Evolutionary conservation across 2,113 vertebrate species (phyloP), one percentile per base, ranked within the genome.

Genomic region (Lepisosteus oculatus): DNA sequence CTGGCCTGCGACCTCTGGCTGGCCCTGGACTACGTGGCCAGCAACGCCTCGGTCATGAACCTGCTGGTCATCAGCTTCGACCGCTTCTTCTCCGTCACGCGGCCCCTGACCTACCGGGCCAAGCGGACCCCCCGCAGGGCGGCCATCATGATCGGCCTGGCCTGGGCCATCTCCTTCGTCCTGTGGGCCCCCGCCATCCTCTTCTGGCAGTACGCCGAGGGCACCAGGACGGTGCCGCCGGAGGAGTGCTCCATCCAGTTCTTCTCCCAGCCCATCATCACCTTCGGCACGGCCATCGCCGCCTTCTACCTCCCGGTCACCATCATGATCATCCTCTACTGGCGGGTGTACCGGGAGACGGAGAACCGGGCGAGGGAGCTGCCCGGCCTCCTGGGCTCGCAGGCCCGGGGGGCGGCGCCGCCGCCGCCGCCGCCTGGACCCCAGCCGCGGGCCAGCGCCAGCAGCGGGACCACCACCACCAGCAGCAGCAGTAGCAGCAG

Each of bases 41-140:
- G 92, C 84, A 93, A 93, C 0, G 92, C 92, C 7, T 94, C 92
- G 0, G 90, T 94, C 74, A 94, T 94, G 92, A 93, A 93, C 77
- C 89, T 94, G 41, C 80, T 94, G 68, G 84, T 93, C 55, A 94
- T 94, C 80, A 93, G 92, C 73, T 93, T 94, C 3, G 92, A 94
- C 85, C 89, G 92, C 43, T 94, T 92, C 78, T 92, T 93, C 84
- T 92, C 92, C 0, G 83, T 94, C 65, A 93, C 91, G 0, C 84
- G 90, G 17, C 92, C 92, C 0, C 78, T 94, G 71, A 94, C 89
- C 17, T 93, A 94, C 70, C 82, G 89, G 0, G 86, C 88, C 56
- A 93, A 93, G 77, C 86, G 92, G 69, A 94, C 92, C 0, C 90
- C 91, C 0, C 88, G 78, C 45, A 80, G 83, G 69, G 92, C 92